Percentiles rank a stretch among this genome's conserved stretches.
phyloP scores from a whole-genome alignment of 1,140 invertebrate species.

The Drosophila carrolli region DNA sequence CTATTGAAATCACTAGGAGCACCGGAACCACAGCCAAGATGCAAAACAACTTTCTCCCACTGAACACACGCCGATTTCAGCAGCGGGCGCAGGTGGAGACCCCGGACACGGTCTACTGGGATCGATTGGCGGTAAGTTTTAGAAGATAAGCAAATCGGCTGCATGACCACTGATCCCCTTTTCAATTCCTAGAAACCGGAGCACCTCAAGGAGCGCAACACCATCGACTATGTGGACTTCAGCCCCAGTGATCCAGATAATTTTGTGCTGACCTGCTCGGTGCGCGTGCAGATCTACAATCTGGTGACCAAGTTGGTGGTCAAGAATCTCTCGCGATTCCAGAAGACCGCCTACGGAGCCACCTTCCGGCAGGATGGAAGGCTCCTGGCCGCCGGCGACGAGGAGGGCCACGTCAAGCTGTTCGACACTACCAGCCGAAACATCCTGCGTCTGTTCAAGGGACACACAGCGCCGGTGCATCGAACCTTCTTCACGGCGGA shows the following conservation, averaged over 20 bases:
- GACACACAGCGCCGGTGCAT: constrained; percentile 89
- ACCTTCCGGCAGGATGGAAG: constrained; percentile 94
- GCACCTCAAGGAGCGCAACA: constrained; percentile 95
- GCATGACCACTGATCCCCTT: constrained; percentile 1
- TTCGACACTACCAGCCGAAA: constrained; percentile 94
- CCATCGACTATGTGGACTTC: constrained; percentile 96
- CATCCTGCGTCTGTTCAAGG: constrained; percentile 88
- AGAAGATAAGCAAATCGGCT: background rate
- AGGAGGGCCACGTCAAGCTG: constrained; percentile 93
- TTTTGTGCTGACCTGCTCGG: constrained; percentile 96
- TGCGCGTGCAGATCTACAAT: constrained; percentile 96
- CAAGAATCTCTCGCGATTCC: constrained; percentile 94
- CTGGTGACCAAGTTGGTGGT: constrained; percentile 93
- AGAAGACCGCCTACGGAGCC: constrained; percentile 94
- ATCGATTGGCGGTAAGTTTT: constrained; percentile 89
- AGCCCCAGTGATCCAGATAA: constrained; percentile 94
- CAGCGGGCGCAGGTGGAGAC: constrained; percentile 89
- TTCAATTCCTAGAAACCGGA: constrained; percentile 89
- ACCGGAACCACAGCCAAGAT: constrained; percentile 29
- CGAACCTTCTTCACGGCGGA: constrained; percentile 93
- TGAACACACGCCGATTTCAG: constrained; percentile 89
- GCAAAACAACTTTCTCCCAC: constrained; percentile 88
- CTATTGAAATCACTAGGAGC: background rate
- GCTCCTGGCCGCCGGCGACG: constrained; percentile 93
- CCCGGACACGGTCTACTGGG: constrained; percentile 93